These are phyloP conservation scores for Gavia stellata DNA, from an alignment of 2,113 vertebrate genomes.

Conservation along the genomic window DNA sequence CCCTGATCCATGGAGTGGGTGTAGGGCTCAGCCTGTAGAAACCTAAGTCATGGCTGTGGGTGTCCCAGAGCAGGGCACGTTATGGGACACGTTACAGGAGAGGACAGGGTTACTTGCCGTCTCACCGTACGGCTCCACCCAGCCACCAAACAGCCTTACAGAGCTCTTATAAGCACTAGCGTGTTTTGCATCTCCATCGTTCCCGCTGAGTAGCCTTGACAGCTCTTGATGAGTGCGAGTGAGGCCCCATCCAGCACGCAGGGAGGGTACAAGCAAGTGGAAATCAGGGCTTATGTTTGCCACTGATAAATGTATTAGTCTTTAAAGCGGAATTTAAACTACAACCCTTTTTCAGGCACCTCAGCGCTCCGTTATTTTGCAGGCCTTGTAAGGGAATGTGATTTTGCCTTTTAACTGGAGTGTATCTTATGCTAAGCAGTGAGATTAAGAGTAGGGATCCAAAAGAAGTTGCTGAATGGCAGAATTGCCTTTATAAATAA, in stretches of 20 bases:
- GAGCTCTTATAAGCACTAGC: not conserved
- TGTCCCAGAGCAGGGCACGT: not conserved
- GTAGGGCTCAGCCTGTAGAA: not conserved
- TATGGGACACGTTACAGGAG: not conserved
- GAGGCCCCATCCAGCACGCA: not conserved
- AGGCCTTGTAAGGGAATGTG: slow-evolving; percentile 63
- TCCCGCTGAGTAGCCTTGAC: not conserved
- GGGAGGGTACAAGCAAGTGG: not conserved
- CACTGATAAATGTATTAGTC: slow-evolving; percentile 66
- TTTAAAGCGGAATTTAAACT: slow-evolving; percentile 55
- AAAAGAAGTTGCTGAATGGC: slow-evolving; percentile 68
- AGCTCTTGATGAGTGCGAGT: not conserved
- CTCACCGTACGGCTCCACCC: not conserved
- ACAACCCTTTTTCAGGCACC: slow-evolving; percentile 45
- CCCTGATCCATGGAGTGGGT: rapidly evolving
- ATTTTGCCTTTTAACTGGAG: slow-evolving; percentile 63
- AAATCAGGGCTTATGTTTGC: slow-evolving; percentile 60
- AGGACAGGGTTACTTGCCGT: not conserved
- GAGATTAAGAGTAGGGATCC: slow-evolving; percentile 55
- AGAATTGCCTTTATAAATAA: slow-evolving; percentile 70
- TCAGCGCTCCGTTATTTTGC: slow-evolving; percentile 22
- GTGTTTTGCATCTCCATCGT: not conserved
- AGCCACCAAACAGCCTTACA: not conserved
- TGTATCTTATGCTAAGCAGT: slow-evolving; percentile 68
- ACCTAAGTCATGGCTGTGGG: not conserved